Conservation (phyloP, 1,140 invertebrate genomes). For the Drosophila serrata region DNA sequence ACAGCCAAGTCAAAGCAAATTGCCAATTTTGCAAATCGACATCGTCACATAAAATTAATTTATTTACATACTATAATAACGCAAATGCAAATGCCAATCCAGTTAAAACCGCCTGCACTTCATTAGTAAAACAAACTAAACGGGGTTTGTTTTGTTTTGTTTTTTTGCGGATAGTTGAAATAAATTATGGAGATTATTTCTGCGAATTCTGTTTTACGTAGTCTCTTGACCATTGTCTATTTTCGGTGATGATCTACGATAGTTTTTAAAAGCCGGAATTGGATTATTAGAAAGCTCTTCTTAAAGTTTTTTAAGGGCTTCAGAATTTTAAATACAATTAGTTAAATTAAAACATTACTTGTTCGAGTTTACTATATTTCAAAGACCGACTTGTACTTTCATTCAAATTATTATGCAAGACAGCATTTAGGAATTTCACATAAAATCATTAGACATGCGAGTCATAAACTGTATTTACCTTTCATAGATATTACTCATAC, state of each 20-base stretch:
- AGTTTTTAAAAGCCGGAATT: slow-evolving; percentile 19
- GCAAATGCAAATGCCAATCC: slow-evolving; percentile 45
- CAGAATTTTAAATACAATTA: slow-evolving; percentile 5
- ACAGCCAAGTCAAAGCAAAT: slow-evolving; percentile 34
- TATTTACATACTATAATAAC: slow-evolving; percentile 17
- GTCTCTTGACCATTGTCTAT: slow-evolving; percentile 40
- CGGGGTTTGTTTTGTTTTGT: slow-evolving; percentile 55
- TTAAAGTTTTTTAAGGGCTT: no score
- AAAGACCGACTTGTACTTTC: neutral
- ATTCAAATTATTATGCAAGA: neutral
- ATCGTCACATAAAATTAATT: slow-evolving; percentile 41
- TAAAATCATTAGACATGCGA: slow-evolving; percentile 3
- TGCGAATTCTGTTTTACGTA: slow-evolving; percentile 54
- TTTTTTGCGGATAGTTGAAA: slow-evolving; percentile 52
- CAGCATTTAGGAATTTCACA: neutral
- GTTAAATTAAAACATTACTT: neutral
- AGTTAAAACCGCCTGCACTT: slow-evolving; percentile 74
- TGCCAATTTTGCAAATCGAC: slow-evolving; percentile 41
- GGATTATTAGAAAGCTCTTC: slow-evolving; percentile 27
- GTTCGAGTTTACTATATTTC: neutral
- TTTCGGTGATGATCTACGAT: slow-evolving; percentile 23
- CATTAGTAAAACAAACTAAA: slow-evolving; percentile 77
- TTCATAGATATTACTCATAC: slow-evolving; percentile 8
- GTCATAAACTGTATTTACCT: neutral
- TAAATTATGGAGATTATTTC: slow-evolving; percentile 69